Evolutionary conservation across 2,113 vertebrate species (phyloP).

Genomic region (Arvicanthis niloticus): DNA sequence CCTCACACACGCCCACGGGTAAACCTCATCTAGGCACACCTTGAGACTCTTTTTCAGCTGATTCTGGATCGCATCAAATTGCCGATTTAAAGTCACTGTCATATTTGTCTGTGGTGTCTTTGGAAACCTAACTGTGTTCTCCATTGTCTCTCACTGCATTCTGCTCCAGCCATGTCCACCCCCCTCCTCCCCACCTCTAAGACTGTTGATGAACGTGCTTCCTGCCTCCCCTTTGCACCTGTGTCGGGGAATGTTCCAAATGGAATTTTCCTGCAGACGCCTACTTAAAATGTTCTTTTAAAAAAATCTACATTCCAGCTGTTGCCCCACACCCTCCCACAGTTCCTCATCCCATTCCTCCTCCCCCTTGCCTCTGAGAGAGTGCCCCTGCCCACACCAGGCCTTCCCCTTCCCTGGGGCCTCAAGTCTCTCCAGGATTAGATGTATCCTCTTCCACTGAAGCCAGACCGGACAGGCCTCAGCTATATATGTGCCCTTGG

Average conservation of each 20-base stretch:
- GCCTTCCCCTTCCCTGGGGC: too few relatives aligned
- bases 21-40: neutral
- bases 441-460: too few relatives aligned
- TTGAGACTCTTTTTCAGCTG: neutral
- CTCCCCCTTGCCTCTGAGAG: too few relatives aligned
- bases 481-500: too few relatives aligned
- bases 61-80: neutral
- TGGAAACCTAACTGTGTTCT: neutral
- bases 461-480: too few relatives aligned
- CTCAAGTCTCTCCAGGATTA: too few relatives aligned
- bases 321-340: too few relatives aligned
- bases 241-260: neutral
- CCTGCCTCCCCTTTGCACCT: neutral
- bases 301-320: too few relatives aligned
- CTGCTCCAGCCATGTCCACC: neutral
- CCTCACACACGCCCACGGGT: neutral
- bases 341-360: too few relatives aligned
- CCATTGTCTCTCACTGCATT: accelerated
- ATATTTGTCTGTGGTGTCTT: neutral
- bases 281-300: slow-evolving; percentile 15
- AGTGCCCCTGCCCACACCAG: too few relatives aligned
- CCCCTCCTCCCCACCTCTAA: neutral
- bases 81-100: too few relatives aligned
- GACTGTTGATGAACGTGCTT: neutral
- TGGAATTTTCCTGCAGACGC: neutral